These are phyloP conservation scores for Neogale vison DNA, from an alignment of 2,113 vertebrate genomes.

Conservation along the genomic window DNA sequence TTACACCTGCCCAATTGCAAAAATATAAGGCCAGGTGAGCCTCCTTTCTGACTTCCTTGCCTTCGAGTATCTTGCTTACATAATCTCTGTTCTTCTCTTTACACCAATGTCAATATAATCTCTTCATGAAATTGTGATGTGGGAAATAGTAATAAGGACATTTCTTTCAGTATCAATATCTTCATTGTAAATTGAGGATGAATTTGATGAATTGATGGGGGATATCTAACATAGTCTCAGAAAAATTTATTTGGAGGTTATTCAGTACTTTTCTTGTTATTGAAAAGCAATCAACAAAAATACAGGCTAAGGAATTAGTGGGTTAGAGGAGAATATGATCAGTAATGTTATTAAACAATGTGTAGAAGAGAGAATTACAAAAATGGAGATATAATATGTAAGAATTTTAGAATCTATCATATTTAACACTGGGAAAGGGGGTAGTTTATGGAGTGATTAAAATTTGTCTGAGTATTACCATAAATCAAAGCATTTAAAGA, in stretches of 20 bases:
- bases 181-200: not conserved
- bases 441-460: not conserved
- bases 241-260: not conserved
- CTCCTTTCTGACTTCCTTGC: not conserved
- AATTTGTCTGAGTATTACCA: not conserved
- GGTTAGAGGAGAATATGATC: not conserved
- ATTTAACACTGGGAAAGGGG: not conserved
- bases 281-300: constrained; percentile 24
- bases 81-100: not conserved
- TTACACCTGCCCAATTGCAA: not conserved
- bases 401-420: not conserved
- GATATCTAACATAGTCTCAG: not conserved
- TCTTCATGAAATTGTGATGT: not conserved
- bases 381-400: not conserved
- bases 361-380: not conserved
- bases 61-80: not conserved
- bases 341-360: not conserved
- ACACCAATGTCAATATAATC: not conserved
- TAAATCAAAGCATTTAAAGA: constrained; percentile 26
- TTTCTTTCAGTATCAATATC: not conserved
- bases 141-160: not conserved
- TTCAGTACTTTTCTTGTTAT: not conserved
- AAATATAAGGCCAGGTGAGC: not conserved
- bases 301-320: not conserved
- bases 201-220: not conserved